Percentiles rank a stretch among this genome's conserved stretches.
These are phyloP conservation scores for Paraplagusia blochii DNA, from an alignment of 2,113 vertebrate species.

Conservation along the genomic window DNA sequence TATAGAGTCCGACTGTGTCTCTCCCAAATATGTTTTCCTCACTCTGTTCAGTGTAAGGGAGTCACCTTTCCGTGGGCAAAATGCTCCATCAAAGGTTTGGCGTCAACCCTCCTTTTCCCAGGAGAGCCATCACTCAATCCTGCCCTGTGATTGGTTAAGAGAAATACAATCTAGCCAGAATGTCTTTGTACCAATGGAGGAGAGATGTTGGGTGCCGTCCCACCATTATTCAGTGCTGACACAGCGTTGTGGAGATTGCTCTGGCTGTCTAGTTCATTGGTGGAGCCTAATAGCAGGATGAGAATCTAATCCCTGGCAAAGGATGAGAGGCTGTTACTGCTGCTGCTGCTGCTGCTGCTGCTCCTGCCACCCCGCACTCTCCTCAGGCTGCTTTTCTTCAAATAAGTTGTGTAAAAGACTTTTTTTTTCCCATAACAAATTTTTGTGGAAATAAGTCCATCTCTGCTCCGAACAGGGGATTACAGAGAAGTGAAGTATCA, in stretches of 20 bases:
- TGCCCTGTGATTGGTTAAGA: neutral
- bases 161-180: neutral
- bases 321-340: conserved; percentile 63
- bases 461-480: conserved; percentile 70
- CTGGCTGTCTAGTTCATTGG: conserved; percentile 60
- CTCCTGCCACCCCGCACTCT: conserved; percentile 30
- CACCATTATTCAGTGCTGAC: conserved; percentile 2
- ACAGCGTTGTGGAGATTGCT: conserved; percentile 4
- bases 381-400: conserved; percentile 43
- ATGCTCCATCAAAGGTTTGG: neutral
- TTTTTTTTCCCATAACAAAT: conserved; percentile 52
- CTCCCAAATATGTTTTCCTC: too few species aligned
- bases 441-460: conserved; percentile 69
- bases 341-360: too few species aligned
- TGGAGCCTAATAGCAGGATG: conserved; percentile 78
- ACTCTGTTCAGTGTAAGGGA: neutral
- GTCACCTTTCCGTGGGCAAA: neutral
- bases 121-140: neutral
- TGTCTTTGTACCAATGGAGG: neutral
- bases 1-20: too few species aligned
- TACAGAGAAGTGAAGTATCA: conserved; percentile 66
- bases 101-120: neutral
- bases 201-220: neutral
- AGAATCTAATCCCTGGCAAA: conserved; percentile 77
- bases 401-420: conserved; percentile 57